Base-by-base conservation (phyloP, 2,888 invertebrate species). In the Cryptops parisi region DNA sequence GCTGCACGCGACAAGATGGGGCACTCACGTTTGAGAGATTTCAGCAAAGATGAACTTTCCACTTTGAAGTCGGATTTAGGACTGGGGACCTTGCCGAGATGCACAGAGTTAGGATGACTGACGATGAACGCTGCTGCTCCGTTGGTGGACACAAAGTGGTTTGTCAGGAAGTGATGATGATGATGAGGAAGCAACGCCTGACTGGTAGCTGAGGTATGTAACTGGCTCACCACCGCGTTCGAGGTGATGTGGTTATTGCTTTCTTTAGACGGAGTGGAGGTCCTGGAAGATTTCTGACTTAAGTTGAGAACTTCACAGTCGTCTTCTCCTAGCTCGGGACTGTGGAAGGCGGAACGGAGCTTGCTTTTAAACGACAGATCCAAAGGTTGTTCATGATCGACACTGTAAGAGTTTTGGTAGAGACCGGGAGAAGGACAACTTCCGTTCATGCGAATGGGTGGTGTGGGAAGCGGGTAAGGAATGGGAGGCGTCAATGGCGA, bases 291-390 rank as follows among this genome's bases (percentile, higher is more conserved):
- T 69, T 78, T 80, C 65, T 79, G 75, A 70, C 84, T 85, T 52
- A 86, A 71, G 68, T 87, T 88, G 38, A 86, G 82, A 44, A 80
- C 84, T 70, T 82, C 82, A 59, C 64, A 64, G 53, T 72, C 78
- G 62, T 77, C 25, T 1, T 19, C 27, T 21, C 33, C 23, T 21
- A 23, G 23, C 17, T 40, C 50, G 39, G 56, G 56, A 44, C 54
- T 54, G 44, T 51, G 56, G 45, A 53, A 46, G 23, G 54, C 24
- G 23, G 55, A 52, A 48, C 47, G 22, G n/a, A 55, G 79, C 62
- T 82, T 84, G 56, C 58, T 61, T 64, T 88, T 90, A 3, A 88
- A 80, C 2, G 90, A 90, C 60, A 96, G 75, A 70, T 96, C 94
- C 54, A 96, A 72, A 0, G 96, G 94, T 66, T 90, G 84, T 63